Conservation (phyloP, 1,140 invertebrate genomes). For the Hyles euphorbiae region DNA sequence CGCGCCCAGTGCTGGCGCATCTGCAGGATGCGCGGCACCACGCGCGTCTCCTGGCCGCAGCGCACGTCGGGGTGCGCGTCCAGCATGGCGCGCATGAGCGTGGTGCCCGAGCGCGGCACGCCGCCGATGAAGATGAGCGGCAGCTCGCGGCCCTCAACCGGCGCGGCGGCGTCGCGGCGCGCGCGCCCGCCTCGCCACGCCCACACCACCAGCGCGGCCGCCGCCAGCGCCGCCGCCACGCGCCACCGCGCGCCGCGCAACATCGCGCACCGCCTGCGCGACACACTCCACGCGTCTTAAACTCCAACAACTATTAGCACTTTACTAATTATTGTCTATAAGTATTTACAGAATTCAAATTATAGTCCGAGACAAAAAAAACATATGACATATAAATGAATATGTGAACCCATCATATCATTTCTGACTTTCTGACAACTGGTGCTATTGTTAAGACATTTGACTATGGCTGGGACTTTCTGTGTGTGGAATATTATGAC, state of each 20-base stretch:
- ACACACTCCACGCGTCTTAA: constrained; percentile 3
- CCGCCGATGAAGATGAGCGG: constrained; percentile 98
- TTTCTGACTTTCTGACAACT: too few relatives aligned
- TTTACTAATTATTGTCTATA: too few relatives aligned
- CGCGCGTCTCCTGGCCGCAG: constrained; percentile 86
- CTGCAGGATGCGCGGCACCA: constrained; percentile 88
- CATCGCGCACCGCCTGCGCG: constrained; percentile 20
- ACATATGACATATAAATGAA: too few relatives aligned
- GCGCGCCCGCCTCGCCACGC: constrained; percentile 23
- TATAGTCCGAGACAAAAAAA: too few relatives aligned
- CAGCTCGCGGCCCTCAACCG: constrained; percentile 81
- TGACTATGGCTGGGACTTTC: too few relatives aligned
- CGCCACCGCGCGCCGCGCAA: constrained; percentile 38
- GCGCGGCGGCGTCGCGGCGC: constrained; percentile 17
- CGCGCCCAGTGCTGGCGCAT: constrained; percentile 95
- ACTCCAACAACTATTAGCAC: too few relatives aligned
- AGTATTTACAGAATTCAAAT: too few relatives aligned
- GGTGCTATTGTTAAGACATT: too few relatives aligned
- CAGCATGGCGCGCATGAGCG: constrained; percentile 97
- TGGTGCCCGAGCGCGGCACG: constrained; percentile 97
- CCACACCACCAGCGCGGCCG: constrained; percentile 41
- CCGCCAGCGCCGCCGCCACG: constrained; percentile 35
- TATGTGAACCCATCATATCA: too few relatives aligned
- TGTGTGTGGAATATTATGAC: too few relatives aligned
- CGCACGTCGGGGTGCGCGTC: constrained; percentile 98